Base-by-base conservation (phyloP, 1,140 invertebrate species). In the Bombus pyrosoma region DNA sequence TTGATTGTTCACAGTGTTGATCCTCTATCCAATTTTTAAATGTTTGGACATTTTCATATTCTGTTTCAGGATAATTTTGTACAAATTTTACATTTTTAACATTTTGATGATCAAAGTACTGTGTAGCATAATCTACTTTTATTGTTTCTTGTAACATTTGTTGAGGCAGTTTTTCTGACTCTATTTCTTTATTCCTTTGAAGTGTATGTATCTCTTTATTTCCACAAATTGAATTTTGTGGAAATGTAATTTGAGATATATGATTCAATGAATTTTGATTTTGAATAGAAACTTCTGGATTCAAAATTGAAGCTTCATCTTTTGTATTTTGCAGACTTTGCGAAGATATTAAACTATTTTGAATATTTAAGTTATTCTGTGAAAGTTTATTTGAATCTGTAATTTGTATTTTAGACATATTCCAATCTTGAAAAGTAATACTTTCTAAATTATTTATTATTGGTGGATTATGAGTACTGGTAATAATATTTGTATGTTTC, bases 401-500 rank as follows among this genome's bases (percentile, higher is more conserved):
- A 69, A 59, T 53, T 87, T 83, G 71, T 47, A 18, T 77, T n/a
- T 88, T 87, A 59, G 79, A 62, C 28, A 68, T 15, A 64, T 87
- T 85, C 89, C 89, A 90, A 39, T 88, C 62, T 41, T 90, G 89
- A 47, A 66, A 32, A 69, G 13, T 66, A 34, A 43, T 68, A 39
- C 72, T 88, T 76, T 91, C 72, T 43, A 64, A 18, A 66, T 77
- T 71, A 59, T 87, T 75, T 39, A 72, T n/a, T 13, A 41, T 18
- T 68, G 47, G 2, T 22, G 71, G 13, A 59, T 81, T 82, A 41
- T 83, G 71, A 37, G 76, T 57, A 28, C 47, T 73, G 18, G 25
- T 43, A 47, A 39, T 53, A 43, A 78, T 77, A 41, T 86, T 69
- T 32, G 37, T n/a, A 53, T 59, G 81, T 68, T 90, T 90, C 2